Conservation (phyloP, 2,113 vertebrate genomes). For the Excalfactoria chinensis region DNA sequence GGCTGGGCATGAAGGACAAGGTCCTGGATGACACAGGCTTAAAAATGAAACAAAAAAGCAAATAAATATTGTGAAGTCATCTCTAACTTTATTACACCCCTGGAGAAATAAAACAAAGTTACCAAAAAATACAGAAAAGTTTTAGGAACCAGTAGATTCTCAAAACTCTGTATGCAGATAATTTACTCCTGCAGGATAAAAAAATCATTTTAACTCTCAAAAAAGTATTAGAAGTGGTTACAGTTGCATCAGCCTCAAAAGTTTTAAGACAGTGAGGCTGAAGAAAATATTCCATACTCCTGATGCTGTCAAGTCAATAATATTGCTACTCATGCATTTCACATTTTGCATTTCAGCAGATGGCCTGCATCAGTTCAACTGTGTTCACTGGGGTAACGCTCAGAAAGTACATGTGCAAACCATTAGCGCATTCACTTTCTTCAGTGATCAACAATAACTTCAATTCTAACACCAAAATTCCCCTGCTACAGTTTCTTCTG, state of each 20-base stretch:
- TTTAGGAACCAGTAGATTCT: background rate
- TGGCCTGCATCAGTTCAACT: background rate
- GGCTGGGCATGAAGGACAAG: constrained; percentile 95
- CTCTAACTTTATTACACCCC: background rate
- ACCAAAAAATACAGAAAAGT: background rate
- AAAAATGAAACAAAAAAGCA: constrained; percentile 14
- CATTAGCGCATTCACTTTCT: background rate
- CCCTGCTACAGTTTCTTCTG: background rate
- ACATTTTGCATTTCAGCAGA: background rate
- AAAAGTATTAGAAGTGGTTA: background rate
- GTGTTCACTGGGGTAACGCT: background rate
- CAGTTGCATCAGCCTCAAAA: background rate
- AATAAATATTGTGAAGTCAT: background rate
- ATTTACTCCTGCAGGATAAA: background rate
- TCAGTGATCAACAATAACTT: background rate
- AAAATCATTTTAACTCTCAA: background rate
- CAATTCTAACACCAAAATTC: no score
- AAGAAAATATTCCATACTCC: background rate
- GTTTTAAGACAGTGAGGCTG: background rate
- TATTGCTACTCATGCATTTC: background rate
- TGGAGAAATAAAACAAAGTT: background rate
- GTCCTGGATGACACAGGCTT: constrained; percentile 97
- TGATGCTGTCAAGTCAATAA: background rate
- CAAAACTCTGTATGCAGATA: background rate
- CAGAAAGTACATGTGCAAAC: background rate